Percentiles rank a stretch among this genome's conserved stretches.
These are phyloP conservation scores for Myotis vivesi DNA, from an alignment of 2,797 vertebrate genomes.

Conservation along the genomic window DNA sequence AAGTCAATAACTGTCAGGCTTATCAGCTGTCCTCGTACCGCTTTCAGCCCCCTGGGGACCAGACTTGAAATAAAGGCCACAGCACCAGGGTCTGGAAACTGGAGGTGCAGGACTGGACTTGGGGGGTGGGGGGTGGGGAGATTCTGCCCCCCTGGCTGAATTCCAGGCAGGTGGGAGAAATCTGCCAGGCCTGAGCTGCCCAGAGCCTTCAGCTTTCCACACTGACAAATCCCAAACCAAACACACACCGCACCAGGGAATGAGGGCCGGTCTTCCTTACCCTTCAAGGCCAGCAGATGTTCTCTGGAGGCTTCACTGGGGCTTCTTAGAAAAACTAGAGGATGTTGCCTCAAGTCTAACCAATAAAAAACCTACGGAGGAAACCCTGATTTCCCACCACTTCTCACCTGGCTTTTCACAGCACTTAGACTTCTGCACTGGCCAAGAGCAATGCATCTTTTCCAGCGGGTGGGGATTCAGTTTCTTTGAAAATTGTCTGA, in stretches of 20 bases:
- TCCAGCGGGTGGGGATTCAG: not conserved
- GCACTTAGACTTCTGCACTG: not conserved
- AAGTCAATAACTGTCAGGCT: conserved; percentile 84
- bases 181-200: conserved; percentile 33
- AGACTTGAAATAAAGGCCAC: conserved; percentile 75
- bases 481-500: conserved; percentile 6
- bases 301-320: not conserved
- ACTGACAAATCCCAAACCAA: not conserved
- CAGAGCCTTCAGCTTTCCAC: not conserved
- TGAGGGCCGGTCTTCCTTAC: not conserved
- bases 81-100: not conserved
- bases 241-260: not conserved
- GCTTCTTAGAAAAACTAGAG: conserved; percentile 23
- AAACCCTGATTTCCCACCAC: not conserved
- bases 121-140: not conserved
- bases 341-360: not conserved
- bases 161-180: conserved; percentile 51
- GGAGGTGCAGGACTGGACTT: conserved; percentile 6
- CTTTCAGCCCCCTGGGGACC: conserved; percentile 59
- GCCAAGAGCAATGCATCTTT: not conserved
- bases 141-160: not conserved
- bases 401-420: not conserved
- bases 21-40: conserved; percentile 82
- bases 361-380: not conserved
- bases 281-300: conserved; percentile 14